Evolutionary conservation across 2,797 vertebrate genomes (phyloP).

Genomic region (Natrix natrix): DNA sequence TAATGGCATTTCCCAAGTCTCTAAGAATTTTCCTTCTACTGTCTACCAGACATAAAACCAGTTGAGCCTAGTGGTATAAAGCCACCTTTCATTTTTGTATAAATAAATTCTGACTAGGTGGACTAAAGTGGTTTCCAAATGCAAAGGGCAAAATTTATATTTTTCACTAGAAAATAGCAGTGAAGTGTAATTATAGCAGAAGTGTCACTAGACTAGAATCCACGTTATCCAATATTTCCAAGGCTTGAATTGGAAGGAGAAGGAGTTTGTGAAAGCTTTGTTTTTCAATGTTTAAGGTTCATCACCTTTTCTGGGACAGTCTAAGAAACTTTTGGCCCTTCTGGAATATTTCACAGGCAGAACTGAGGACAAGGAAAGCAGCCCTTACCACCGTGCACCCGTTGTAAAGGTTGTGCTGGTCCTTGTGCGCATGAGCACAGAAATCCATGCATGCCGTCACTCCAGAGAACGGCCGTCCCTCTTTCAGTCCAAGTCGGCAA

Average conservation of each 20-base stretch:
- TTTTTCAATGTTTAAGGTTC: background rate
- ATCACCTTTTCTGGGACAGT: background rate
- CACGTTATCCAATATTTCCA: background rate
- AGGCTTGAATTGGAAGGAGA: background rate
- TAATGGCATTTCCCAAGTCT: background rate
- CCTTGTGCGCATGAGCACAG: conserved; percentile 98
- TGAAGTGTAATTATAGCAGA: background rate
- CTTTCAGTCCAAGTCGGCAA: conserved; percentile 90
- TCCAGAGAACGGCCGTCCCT: conserved; percentile 93
- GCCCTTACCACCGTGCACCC: conserved; percentile 93
- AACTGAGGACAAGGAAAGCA: background rate
- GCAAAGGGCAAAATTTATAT: background rate
- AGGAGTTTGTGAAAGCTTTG: background rate
- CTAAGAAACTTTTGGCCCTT: background rate
- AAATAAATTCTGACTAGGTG: background rate
- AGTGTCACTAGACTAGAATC: background rate
- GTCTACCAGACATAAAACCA: background rate
- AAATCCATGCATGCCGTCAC: conserved; percentile 99
- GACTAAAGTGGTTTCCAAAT: background rate
- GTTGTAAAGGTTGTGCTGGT: conserved; percentile 97
- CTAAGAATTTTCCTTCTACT: background rate
- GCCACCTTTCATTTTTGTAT: background rate
- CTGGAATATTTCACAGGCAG: background rate
- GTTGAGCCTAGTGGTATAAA: no score
- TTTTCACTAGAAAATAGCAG: background rate